A percentile compares a stretch with the other conserved stretches of the same genome.
These are phyloP conservation scores for Xylocopa sonorina DNA, from an alignment of 1,140 invertebrate species.

Conservation along the genomic window DNA sequence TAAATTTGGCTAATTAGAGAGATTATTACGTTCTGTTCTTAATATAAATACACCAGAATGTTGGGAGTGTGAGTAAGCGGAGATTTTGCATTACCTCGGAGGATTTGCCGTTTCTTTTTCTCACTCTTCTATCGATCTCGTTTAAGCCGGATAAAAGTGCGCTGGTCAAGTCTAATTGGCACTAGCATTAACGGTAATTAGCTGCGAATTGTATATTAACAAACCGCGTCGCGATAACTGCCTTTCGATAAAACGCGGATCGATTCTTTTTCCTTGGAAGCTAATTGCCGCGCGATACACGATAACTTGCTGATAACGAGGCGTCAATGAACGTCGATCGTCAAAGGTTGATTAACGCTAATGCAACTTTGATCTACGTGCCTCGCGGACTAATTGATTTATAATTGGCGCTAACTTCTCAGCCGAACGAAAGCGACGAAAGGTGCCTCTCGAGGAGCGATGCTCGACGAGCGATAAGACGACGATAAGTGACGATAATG, in stretches of 20 bases:
- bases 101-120: neutral
- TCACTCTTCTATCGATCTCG: neutral
- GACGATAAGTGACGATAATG: too few species aligned
- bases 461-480: slow-evolving; percentile 3
- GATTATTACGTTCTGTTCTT: neutral
- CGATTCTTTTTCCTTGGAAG: neutral
- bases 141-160: neutral
- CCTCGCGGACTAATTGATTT: neutral
- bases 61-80: neutral
- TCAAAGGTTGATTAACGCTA: neutral
- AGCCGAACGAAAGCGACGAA: neutral
- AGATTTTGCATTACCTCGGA: neutral
- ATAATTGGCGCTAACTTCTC: neutral
- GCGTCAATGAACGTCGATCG: neutral
- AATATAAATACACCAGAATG: neutral
- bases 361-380: neutral
- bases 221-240: too few species aligned
- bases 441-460: too few species aligned
- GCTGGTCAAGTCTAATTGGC: neutral
- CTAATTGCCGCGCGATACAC: neutral
- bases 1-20: neutral
- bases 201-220: neutral
- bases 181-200: neutral
- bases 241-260: neutral
- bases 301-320: neutral